Evolutionary conservation across 2,113 vertebrate genomes (phyloP).

Genomic region (Hemicordylus capensis): DNA sequence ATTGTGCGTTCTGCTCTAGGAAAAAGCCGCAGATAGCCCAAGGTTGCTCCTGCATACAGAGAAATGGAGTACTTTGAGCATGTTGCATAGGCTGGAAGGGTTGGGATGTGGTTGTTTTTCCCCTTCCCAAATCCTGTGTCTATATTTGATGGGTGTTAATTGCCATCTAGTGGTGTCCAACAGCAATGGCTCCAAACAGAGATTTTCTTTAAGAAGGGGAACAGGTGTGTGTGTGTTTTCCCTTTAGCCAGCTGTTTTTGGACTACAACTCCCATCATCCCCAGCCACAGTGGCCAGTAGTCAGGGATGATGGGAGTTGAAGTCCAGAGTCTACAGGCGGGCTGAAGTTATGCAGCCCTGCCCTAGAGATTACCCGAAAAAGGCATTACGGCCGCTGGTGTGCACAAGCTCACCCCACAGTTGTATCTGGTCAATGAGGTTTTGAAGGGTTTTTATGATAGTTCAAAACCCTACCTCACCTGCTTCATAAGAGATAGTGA

Average conservation of each 20-base stretch:
- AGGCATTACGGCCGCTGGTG: no score
- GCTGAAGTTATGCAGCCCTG: no score
- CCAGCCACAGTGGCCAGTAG: no score
- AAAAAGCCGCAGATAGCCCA: neutral
- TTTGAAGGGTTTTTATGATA: neutral
- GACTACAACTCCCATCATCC: no score
- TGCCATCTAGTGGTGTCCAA: neutral
- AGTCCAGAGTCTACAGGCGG: no score
- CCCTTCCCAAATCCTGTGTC: no score
- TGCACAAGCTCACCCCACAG: no score
- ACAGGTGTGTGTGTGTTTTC: no score
- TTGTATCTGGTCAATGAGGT: neutral
- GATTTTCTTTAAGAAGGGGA: neutral
- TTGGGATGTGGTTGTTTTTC: neutral
- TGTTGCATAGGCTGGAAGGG: no score
- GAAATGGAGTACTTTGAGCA: neutral
- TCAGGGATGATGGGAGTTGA: no score
- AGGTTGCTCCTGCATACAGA: neutral
- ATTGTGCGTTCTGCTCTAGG: neutral
- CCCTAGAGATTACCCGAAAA: no score
- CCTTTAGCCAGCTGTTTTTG: no score
- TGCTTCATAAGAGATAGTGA: neutral
- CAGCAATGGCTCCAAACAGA: neutral
- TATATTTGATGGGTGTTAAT: neutral
- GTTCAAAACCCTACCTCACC: neutral